phyloP scores from a whole-genome alignment of 2,113 vertebrate species.

The Crotalus horridus region DNA sequence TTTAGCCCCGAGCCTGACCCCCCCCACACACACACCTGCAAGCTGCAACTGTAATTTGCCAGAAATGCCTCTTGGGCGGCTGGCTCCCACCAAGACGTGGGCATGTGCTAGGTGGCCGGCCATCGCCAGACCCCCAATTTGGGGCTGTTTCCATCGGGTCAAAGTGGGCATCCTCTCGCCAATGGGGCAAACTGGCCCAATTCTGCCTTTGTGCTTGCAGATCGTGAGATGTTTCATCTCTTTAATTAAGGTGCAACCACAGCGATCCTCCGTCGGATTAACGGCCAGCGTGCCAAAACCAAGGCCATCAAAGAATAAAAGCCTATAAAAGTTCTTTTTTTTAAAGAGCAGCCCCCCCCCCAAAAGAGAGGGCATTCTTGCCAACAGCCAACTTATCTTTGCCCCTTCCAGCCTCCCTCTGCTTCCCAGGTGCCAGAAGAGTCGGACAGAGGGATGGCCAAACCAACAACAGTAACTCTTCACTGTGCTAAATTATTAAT shows the following conservation, averaged over 20 bases:
- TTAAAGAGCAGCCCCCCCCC: neutral
- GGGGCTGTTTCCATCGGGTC: conserved; percentile 66
- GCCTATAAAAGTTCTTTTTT: neutral
- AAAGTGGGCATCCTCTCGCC: conserved; percentile 41
- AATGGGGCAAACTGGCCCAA: conserved; percentile 61
- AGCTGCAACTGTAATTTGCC: too few relatives aligned
- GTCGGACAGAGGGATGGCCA: neutral
- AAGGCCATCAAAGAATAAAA: conserved; percentile 51
- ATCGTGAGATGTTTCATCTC: conserved; percentile 69
- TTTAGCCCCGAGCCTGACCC: too few relatives aligned
- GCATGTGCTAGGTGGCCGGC: too few relatives aligned
- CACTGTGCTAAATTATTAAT: neutral
- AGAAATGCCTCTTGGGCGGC: too few relatives aligned
- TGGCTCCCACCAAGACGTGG: too few relatives aligned
- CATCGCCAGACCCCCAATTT: conserved; percentile 49
- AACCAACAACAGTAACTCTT: neutral
- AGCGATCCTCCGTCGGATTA: conserved; percentile 67
- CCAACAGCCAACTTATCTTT: neutral
- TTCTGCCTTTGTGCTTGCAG: conserved; percentile 68
- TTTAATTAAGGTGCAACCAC: conserved; percentile 73
- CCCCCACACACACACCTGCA: too few relatives aligned
- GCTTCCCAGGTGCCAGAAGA: neutral
- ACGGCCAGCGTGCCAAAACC: conserved; percentile 62
- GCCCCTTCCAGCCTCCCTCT: neutral
- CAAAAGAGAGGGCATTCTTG: neutral